A percentile compares a stretch with the other conserved stretches of the same genome.
Conservation (phyloP, 2,888 invertebrate genomes). For the Latheticus oryzae region DNA sequence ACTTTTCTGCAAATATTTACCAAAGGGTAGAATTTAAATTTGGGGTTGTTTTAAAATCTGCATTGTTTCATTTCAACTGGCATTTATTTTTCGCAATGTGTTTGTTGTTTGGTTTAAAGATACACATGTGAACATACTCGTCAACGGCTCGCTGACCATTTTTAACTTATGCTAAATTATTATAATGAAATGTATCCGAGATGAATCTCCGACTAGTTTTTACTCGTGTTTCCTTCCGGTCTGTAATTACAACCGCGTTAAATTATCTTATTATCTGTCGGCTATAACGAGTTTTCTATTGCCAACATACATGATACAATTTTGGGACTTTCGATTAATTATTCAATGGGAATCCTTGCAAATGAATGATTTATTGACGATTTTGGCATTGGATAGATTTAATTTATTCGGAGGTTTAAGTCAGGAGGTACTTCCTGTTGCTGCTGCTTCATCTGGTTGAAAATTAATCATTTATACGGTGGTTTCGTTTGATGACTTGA, state of each 20-base stretch:
- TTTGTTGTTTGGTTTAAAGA: no score
- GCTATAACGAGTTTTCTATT: constrained; percentile 59
- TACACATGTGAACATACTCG: constrained; percentile 39
- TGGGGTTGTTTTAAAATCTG: constrained; percentile 19
- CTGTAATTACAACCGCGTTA: constrained; percentile 65
- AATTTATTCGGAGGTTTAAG: constrained; percentile 15
- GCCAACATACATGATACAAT: constrained; percentile 48
- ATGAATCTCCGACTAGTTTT: constrained; percentile 66
- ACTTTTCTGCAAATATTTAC: constrained; percentile 57
- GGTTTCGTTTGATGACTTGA: constrained; percentile 6
- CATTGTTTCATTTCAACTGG: constrained; percentile 10
- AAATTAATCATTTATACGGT: constrained; percentile 16
- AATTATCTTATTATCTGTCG: constrained; percentile 64
- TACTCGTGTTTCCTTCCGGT: constrained; percentile 67
- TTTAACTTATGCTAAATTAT: constrained; percentile 63
- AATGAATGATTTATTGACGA: constrained; percentile 24
- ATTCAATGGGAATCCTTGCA: constrained; percentile 18
- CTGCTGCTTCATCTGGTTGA: constrained; percentile 1
- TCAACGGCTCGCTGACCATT: constrained; percentile 40
- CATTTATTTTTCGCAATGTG: constrained; percentile 12
- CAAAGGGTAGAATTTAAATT: constrained; percentile 53
- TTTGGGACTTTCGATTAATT: constrained; percentile 27
- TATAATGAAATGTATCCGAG: constrained; percentile 66
- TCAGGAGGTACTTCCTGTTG: constrained; percentile 17
- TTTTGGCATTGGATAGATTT: constrained; percentile 13